Evolutionary conservation across 2,797 vertebrate genomes (phyloP).

Genomic region (Mus minutoides): DNA sequence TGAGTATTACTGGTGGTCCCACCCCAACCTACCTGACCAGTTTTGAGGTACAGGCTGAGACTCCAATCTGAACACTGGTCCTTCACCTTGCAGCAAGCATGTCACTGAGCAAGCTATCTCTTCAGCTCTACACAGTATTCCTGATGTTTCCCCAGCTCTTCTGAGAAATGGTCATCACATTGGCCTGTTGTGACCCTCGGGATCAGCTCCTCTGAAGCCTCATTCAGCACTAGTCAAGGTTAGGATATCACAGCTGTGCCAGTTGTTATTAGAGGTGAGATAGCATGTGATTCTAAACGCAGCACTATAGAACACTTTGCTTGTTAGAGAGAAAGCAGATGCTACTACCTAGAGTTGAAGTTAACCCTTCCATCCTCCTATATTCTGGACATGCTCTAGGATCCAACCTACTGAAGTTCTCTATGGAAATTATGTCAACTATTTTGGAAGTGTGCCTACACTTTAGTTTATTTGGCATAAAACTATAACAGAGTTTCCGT

Average conservation of each 20-base stretch:
- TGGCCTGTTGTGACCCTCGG: neutral
- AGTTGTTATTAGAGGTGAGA: slow-evolving; percentile 20
- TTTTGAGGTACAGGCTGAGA: neutral
- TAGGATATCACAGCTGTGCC: neutral
- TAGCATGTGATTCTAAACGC: neutral
- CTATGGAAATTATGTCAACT: neutral
- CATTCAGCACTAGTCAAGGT: neutral
- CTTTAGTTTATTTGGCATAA: neutral
- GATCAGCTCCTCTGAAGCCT: neutral
- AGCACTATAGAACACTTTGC: neutral
- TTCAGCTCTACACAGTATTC: neutral
- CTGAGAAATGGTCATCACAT: neutral
- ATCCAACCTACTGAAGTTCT: neutral
- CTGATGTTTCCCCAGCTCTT: neutral
- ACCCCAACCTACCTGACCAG: neutral
- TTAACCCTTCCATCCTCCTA: neutral
- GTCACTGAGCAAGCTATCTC: neutral
- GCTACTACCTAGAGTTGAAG: neutral
- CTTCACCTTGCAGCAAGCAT: neutral
- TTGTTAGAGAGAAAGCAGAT: neutral
- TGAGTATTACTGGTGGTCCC: neutral
- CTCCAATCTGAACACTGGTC: neutral
- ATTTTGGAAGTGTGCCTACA: neutral
- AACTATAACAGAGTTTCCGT: neutral
- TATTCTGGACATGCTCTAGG: neutral